Evolutionary conservation across 2,797 vertebrate genomes (phyloP), one percentile per base, ranked within the genome.

Genomic region (Liparis tanakae): DNA sequence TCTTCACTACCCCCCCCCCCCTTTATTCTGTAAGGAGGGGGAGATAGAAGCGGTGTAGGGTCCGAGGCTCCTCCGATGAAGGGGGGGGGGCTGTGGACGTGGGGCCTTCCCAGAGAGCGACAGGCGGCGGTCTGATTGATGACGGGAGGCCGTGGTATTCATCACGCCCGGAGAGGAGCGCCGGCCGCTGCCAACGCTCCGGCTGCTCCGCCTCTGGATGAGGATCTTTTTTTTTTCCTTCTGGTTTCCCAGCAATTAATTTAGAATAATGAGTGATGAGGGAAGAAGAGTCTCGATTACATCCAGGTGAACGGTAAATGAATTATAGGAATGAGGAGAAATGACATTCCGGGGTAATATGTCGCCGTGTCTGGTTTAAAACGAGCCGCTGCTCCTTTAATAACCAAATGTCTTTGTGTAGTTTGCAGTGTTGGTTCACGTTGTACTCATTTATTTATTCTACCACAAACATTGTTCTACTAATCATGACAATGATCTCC

Each of bases 111-210:
- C 71, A 43, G 60, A 43, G 78, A 85, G 81, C 78, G 88, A 85
- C 82, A 83, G 66, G 73, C 80, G 1, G 57, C 6, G 9, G 67
- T 67, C 89, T 93, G 91, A 93, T 92, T 90, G 92, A 94, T 93
- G 92, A 89, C 76, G 72, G 48, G 79, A 81, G 66, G 76, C 79
- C 55, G 14, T 70, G 17, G 76, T 71, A 93, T 94, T 88, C 81
- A 93, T 94, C 92, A 91, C 83, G 82, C 81, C 82, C 53, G 46
- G 62, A 67, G 83, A 88, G 79, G 77, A 79, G 71, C 43, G 2
- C 53, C 56, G 77, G 75, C 70, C 81, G 67, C 65, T 80, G 81
- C 76, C 70, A 79, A 78, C 67, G 70, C 76, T 56, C 84, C 59
- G 67, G 79, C 17, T 30, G 83, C 61, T 70, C 72, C 67, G 72